A percentile compares a stretch with the other conserved stretches of the same genome.
Evolutionary conservation across 2,113 vertebrate genomes (phyloP).

Genomic region (Proterorhinus semilunaris): DNA sequence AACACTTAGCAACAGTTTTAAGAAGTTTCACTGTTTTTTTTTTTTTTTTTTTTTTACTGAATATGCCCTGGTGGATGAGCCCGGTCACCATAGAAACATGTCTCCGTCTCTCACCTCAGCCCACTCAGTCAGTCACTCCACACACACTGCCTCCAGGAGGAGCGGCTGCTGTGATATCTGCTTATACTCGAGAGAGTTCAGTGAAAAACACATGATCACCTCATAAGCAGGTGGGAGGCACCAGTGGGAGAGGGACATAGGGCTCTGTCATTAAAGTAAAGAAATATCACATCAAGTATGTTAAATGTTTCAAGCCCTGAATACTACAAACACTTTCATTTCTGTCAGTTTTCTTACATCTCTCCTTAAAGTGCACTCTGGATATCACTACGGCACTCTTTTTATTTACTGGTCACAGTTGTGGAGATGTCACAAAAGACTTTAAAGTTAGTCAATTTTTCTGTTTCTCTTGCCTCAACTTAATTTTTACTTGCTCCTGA

Average conservation of each 20-base stretch:
- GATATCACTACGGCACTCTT: no score
- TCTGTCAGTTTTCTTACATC: no score
- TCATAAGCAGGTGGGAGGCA: conserved; percentile 32
- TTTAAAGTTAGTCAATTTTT: no score
- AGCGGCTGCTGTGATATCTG: conserved; percentile 31
- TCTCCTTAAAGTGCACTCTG: no score
- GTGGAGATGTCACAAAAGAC: no score
- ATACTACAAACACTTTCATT: background rate
- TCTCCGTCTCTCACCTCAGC: conserved; percentile 57
- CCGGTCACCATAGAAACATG: conserved; percentile 70
- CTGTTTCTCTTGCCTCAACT: no score
- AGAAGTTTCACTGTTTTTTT: conserved; percentile 28
- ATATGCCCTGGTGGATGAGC: conserved; percentile 37
- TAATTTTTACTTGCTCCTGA: no score
- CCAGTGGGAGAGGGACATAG: background rate
- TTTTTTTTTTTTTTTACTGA: background rate
- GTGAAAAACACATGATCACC: conserved; percentile 31
- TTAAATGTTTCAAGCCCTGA: conserved; percentile 2
- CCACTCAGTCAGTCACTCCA: conserved; percentile 51
- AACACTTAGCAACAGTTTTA: background rate
- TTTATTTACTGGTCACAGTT: no score
- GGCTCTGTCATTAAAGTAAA: background rate
- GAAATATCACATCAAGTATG: conserved; percentile 8
- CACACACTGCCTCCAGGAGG: conserved; percentile 45
- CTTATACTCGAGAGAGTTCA: conserved; percentile 35